Percentiles rank a stretch among this genome's conserved stretches.
Conservation (phyloP, 92 coral and sea anemone species). For the Actinostola sp. region DNA sequence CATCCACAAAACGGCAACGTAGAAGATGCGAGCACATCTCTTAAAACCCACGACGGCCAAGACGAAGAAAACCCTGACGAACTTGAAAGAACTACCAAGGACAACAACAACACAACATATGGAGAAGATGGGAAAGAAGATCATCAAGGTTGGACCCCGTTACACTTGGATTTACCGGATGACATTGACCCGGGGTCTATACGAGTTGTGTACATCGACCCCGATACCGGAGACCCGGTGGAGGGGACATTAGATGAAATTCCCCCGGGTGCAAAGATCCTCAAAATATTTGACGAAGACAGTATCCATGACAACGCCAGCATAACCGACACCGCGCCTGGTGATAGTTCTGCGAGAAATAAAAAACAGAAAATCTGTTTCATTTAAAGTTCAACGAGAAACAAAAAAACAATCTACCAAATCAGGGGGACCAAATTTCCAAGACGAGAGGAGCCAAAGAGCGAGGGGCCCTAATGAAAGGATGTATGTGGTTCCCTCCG, state of each 20-base stretch:
- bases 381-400: constrained; percentile 17
- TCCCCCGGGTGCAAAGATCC: constrained; percentile 67
- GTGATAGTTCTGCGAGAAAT: neutral
- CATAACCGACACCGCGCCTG: neutral
- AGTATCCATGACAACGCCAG: constrained; percentile 18
- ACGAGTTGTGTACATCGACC: constrained; percentile 62
- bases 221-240: constrained; percentile 66
- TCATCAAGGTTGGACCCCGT: neutral
- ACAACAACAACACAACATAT: neutral
- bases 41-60: neutral
- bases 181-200: constrained; percentile 29
- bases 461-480: constrained; percentile 16
- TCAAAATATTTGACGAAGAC: constrained; percentile 42
- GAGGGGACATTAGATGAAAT: constrained; percentile 56
- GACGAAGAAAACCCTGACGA: neutral
- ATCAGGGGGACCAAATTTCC: constrained; percentile 29
- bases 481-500: constrained; percentile 38
- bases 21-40: neutral
- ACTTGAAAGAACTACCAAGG: neutral
- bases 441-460: constrained; percentile 39
- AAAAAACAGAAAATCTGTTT: constrained; percentile 28
- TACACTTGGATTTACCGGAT: constrained; percentile 1
- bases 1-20: neutral
- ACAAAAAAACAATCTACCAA: neutral
- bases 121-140: neutral